Base-by-base conservation (phyloP, 2,797 vertebrate species). In the Chaenodraco wilsoni region DNA sequence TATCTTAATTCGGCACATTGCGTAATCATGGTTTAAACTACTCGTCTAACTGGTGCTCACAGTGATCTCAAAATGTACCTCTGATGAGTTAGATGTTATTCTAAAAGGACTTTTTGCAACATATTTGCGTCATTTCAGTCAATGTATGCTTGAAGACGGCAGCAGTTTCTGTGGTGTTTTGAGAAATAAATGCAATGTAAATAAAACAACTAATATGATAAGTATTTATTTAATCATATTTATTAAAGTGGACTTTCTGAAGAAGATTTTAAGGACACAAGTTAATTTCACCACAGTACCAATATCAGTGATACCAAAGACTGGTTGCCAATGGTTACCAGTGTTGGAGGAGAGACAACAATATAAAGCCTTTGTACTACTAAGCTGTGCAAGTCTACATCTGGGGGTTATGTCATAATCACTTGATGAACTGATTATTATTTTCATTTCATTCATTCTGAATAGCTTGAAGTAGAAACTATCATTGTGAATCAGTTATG, bases 241-340 rank as follows among this genome's bases (percentile, higher is more conserved):
- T 37, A 37, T 37, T 5, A 12, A 27, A 49, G 12, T 44, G n/a
- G 1, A 23, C 0, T 37, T 17, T 9, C 27, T 48, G 1, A 37
- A 37, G 7, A 9, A 37, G 33, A 37, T 37, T 37, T 7, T 13
- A 8, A 19, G 0, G 23, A 9, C 3, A 0, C 21, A 6, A 19
- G 3, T 65, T 0, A 9, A 7, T 66, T 72, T 19, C 7, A 48
- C 7, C 11, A 0, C 9, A 23, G 21, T 15, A 13, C 2, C 3
- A 9, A 37, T 21, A 41, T 49, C 23, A 12, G 12, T 14, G 8
- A 33, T 12, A 8, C 0, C 10, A 11, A 64, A 9, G 13, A 31
- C 5, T 37, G 50, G 74, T 82, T 87, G 76, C 69, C 46, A 64
- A 0, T 83, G 78, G 74, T 83, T 71, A 81, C 80, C 0, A 3